These are phyloP conservation scores for Tupaia chinensis DNA, from an alignment of 2,113 vertebrate genomes.

Conservation along the genomic window DNA sequence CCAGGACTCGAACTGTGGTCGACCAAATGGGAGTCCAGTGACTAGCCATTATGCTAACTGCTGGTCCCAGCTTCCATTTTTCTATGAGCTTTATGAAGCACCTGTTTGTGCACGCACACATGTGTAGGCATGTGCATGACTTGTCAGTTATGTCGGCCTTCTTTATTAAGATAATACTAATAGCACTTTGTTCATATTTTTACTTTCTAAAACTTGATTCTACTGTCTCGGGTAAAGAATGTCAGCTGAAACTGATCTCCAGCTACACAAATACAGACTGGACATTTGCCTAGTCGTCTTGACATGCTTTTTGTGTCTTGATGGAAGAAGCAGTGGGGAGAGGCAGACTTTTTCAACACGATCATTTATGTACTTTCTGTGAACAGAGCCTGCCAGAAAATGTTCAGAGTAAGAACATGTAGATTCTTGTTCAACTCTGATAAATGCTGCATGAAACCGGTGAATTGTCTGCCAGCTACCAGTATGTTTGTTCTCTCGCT, in stretches of 20 bases:
- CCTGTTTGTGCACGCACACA: too few relatives aligned
- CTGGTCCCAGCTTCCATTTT: too few relatives aligned
- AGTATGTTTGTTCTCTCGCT: conserved; percentile 20
- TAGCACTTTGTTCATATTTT: neutral
- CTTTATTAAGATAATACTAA: neutral
- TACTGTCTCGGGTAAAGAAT: neutral
- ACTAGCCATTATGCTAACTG: too few relatives aligned
- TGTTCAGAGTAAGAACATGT: conserved; percentile 8
- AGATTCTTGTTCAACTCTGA: conserved; percentile 45
- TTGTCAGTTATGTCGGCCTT: neutral
- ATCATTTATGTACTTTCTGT: conserved; percentile 25
- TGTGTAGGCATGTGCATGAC: neutral
- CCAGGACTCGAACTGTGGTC: too few relatives aligned
- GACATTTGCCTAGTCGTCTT: conserved; percentile 29
- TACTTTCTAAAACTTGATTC: neutral
- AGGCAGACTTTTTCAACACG: neutral
- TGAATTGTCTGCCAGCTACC: neutral
- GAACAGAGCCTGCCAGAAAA: conserved; percentile 16
- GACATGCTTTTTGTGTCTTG: conserved; percentile 13
- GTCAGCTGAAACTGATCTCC: neutral
- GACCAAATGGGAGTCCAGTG: too few relatives aligned
- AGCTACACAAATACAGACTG: neutral
- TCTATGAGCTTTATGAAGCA: too few relatives aligned
- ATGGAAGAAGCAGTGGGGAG: neutral
- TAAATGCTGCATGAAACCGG: conserved; percentile 7